Percentiles rank a stretch among this genome's conserved stretches.
Conservation (phyloP, 2,797 vertebrate genomes). For the Gambelia wislizenii region DNA sequence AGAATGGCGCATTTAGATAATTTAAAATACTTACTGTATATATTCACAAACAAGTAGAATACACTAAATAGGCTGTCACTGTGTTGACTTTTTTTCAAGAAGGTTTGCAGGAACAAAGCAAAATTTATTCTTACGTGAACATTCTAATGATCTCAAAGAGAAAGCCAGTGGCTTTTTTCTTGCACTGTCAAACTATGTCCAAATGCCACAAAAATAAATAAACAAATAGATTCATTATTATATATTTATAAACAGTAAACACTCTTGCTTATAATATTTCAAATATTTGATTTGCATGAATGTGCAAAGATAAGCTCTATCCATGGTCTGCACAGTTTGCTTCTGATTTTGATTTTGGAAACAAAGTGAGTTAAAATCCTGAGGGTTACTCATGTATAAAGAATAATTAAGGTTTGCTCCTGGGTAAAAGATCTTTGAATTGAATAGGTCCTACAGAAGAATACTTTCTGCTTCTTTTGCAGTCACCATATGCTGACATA, state of each 20-base stretch:
- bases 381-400: conserved; percentile 1
- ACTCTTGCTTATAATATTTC: conserved; percentile 3
- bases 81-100: conserved; percentile 9
- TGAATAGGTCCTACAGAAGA: not conserved
- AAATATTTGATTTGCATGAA: not conserved
- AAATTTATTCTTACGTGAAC: not conserved
- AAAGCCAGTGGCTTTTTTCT: not conserved
- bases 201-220: not conserved
- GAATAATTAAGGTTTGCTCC: conserved; percentile 2
- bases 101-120: not conserved
- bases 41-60: conserved; percentile 26
- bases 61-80: not conserved
- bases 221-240: not conserved
- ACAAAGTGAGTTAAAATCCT: conserved; percentile 4
- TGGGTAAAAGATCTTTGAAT: conserved; percentile 1
- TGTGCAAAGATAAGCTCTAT: not conserved
- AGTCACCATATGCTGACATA: not conserved
- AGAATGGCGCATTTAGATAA: not conserved
- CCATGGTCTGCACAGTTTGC: not conserved
- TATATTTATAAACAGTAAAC: not conserved
- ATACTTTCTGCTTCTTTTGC: conserved; percentile 5
- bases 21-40: not conserved
- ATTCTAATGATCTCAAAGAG: conserved; percentile 14
- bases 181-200: not conserved
- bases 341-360: not conserved